Conservation (phyloP, 2,113 vertebrate genomes). For the Parotia lawesii region DNA sequence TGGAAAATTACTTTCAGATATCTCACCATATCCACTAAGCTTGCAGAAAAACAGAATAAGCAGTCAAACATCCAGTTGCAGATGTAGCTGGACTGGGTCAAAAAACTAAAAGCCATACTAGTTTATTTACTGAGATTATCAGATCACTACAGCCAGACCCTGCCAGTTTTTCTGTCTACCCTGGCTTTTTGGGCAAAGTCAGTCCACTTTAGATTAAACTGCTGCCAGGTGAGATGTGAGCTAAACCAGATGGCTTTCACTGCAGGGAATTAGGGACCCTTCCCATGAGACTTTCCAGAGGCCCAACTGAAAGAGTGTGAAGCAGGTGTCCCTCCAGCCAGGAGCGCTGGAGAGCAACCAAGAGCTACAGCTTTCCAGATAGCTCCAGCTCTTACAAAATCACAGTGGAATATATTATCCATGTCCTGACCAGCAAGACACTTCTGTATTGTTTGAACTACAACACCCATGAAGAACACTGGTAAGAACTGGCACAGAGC, state of each 20-base stretch:
- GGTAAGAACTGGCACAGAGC: neutral
- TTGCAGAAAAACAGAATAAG: neutral
- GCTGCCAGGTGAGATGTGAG: neutral
- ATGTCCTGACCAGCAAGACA: neutral
- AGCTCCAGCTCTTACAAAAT: neutral
- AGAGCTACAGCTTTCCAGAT: neutral
- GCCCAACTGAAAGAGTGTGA: neutral
- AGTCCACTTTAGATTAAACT: neutral
- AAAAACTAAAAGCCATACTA: neutral
- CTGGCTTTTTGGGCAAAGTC: neutral
- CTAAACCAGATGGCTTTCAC: neutral
- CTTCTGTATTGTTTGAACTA: neutral
- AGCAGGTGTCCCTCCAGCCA: neutral
- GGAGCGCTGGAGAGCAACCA: neutral
- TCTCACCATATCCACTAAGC: neutral
- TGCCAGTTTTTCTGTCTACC: neutral
- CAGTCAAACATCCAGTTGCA: neutral
- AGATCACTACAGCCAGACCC: neutral
- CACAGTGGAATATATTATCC: neutral
- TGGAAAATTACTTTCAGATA: neutral
- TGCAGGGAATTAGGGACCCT: neutral
- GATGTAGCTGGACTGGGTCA: neutral
- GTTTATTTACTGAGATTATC: neutral
- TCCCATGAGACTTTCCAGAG: neutral
- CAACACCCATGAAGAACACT: neutral